Evolutionary conservation across 2,888 invertebrate species (phyloP), one percentile per base, ranked within the genome.

Genomic region (Myopa testacea): DNA sequence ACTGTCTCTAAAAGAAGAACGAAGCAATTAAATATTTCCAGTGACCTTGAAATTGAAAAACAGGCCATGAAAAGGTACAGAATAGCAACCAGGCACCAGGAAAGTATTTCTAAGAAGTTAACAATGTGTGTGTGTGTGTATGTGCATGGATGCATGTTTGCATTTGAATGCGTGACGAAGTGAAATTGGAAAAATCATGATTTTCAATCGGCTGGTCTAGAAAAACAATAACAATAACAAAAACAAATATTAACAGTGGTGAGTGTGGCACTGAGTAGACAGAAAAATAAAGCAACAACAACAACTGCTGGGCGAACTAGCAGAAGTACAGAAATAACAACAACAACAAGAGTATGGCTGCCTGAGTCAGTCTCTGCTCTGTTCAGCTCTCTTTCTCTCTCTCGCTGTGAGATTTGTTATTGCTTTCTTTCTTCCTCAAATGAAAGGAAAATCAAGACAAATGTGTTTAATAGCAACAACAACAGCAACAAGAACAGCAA

Each of bases 41-140:
- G 55, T 70, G 70, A 70, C 70, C 70, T 70, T 70, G 70, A 70
- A 70, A 70, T 14, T 16, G 55, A 70, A 55, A 70, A 55, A 16
- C 69, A 34, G 34, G 52, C 12, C 26, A 70, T 55, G 34, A 37
- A 55, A 70, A 38, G 10, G 16, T 10, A 16, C 45, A 34, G 19
- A 14, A 63, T 14, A 3, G 4, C 63, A 63, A 37, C 0, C 6
- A 19, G 34, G 34, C 6, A 26, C 63, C 50, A 70, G 4, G 37
- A 2, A 37, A 38, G 34, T 34, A 65, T 37, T 34, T 14, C 16
- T 37, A 14, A 19, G 62, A 62, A 62, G 10, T n/a, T 8, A 26
- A 26, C 1, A 26, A n/a, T n/a, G 26, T 45, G 4, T 45, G 45
- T 45, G 45, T 45, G 10, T 45, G 45, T 45, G 45, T 45, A 3